Percentiles rank a stretch among this genome's conserved stretches.
Evolutionary conservation across 1,140 invertebrate species (phyloP).

Genomic region (Pemphigus obesinymphae): DNA sequence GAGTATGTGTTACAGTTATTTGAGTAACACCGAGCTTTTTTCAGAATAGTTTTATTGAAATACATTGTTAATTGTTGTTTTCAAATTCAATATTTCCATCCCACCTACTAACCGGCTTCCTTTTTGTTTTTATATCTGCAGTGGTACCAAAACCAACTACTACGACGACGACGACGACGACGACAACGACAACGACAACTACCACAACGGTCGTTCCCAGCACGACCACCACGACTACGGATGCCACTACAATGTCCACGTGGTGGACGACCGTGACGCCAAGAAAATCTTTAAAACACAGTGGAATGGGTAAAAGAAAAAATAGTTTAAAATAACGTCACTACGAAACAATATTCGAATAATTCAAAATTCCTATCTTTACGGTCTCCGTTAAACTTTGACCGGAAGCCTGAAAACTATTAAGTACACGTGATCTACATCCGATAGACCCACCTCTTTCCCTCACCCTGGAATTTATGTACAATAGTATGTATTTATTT

Average conservation of each 20-base stretch:
- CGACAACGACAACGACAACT: neutral
- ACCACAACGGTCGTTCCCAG: no score
- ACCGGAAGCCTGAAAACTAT: constrained; percentile 3
- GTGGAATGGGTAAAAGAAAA: neutral
- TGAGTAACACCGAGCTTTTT: no score
- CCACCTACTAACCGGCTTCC: no score
- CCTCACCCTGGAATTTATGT: neutral
- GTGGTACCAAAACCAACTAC: constrained; percentile 1
- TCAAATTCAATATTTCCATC: no score
- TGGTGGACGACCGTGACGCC: neutral
- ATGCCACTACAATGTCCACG: neutral
- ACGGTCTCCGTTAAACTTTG: no score
- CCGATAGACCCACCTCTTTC: neutral
- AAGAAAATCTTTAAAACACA: neutral
- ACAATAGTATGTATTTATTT: neutral
- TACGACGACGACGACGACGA: neutral
- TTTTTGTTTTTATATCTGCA: neutral
- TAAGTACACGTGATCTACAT: no score
- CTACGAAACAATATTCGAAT: no score
- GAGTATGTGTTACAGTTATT: no score
- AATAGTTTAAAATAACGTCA: no score
- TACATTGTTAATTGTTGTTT: no score
- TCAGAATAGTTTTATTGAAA: no score
- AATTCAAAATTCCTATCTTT: no score
- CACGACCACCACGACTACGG: neutral